Percentiles rank a stretch among this genome's conserved stretches.
Conservation (phyloP, 2,113 vertebrate genomes). For the Aepyceros melampus region DNA sequence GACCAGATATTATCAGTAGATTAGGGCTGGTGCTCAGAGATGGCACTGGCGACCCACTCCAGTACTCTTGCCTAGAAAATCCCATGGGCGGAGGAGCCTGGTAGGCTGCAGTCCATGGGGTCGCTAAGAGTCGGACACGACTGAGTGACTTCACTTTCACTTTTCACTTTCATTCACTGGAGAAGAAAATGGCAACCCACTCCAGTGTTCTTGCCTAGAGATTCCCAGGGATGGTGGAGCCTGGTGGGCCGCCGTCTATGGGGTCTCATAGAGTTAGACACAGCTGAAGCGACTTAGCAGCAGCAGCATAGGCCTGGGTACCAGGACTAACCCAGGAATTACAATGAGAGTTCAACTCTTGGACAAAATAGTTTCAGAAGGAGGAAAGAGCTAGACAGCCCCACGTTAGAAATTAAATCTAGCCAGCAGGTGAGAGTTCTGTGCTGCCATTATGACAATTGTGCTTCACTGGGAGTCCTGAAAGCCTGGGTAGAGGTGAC, state of each 20-base stretch:
- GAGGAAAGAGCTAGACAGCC: too few relatives aligned
- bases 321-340: background rate
- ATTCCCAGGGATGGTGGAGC: accelerated
- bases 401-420: background rate
- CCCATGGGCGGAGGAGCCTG: background rate
- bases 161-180: background rate
- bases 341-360: background rate
- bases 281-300: background rate
- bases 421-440: background rate
- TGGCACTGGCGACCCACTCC: background rate
- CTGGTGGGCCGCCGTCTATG: background rate
- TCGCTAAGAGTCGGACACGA: background rate
- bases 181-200: background rate
- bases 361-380: too few relatives aligned
- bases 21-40: background rate
- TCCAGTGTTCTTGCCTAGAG: background rate
- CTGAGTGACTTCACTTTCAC: background rate
- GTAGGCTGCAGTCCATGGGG: background rate
- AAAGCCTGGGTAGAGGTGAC: background rate
- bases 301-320: background rate
- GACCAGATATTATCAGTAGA: background rate
- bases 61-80: background rate
- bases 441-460: background rate
- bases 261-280: background rate
- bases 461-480: background rate